phyloP scores from a whole-genome alignment of 2,113 vertebrate genomes.

The Oryzias javanicus region DNA sequence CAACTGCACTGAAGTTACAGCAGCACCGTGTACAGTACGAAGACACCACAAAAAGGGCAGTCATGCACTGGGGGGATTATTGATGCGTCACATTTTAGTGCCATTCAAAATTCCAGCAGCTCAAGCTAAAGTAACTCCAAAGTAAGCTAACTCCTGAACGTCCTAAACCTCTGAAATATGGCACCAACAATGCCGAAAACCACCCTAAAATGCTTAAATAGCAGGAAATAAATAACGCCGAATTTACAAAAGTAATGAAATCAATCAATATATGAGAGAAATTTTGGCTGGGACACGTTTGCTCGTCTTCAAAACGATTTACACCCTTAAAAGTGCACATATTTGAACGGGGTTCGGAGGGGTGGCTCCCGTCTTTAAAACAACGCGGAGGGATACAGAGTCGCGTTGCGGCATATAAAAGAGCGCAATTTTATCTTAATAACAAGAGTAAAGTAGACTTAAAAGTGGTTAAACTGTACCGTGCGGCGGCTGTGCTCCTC shows the following conservation, averaged over 20 bases:
- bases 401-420: neutral
- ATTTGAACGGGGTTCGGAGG: conserved; percentile 8
- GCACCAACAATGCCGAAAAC: neutral
- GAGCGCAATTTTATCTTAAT: neutral
- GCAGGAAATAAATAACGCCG: neutral
- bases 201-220: neutral
- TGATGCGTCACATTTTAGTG: conserved; percentile 1
- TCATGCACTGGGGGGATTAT: too few species aligned
- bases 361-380: neutral
- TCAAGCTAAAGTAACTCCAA: neutral
- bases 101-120: neutral
- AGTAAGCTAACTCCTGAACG: neutral
- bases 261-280: rapidly evolving
- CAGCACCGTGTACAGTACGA: neutral
- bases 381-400: neutral
- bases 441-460: neutral
- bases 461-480: conserved; percentile 24
- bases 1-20: neutral
- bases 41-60: too few species aligned
- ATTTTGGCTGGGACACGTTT: rapidly evolving
- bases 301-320: rapidly evolving
- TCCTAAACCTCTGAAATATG: neutral
- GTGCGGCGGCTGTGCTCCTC: neutral
- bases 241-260: neutral
- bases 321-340: neutral